A percentile compares a stretch with the other conserved stretches of the same genome.
Conservation (phyloP, 1,140 invertebrate species). For the Drosophila albomicans region DNA sequence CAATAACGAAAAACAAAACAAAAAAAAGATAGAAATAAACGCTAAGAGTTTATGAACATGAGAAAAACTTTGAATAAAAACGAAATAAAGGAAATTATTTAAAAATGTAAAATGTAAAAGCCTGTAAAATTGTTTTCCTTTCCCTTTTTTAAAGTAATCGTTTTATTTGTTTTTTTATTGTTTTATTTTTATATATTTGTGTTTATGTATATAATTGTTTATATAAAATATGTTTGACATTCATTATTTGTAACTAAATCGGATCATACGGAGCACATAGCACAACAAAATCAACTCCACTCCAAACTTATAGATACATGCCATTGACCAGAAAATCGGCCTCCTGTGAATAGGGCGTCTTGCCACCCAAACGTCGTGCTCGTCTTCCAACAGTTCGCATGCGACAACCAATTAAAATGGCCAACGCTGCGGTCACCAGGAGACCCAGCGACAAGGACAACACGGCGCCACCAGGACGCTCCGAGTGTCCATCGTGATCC, state of each 20-base stretch:
- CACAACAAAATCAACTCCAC: conserved; percentile 13
- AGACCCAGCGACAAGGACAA: conserved; percentile 91
- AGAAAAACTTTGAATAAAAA: conserved; percentile 65
- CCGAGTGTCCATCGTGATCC: conserved; percentile 88
- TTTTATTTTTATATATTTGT: conserved; percentile 58
- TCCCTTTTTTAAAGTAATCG: too few relatives aligned
- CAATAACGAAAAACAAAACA: conserved; percentile 38
- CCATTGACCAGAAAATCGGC: conserved; percentile 98
- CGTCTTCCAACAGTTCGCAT: conserved; percentile 90
- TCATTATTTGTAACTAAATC: conserved; percentile 58
- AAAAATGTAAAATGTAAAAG: conserved; percentile 16
- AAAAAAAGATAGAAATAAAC: conserved; percentile 41
- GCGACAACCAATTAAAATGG: conserved; percentile 93
- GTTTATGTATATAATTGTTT: conserved; percentile 62
- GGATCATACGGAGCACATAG: conserved; percentile 23
- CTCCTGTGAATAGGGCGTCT: conserved; percentile 95
- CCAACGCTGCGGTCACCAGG: conserved; percentile 88
- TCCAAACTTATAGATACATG: conserved; percentile 94
- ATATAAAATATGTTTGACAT: conserved; percentile 77
- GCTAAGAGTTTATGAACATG: conserved; percentile 46
- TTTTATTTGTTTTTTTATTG: conserved; percentile 22
- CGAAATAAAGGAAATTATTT: conserved; percentile 63
- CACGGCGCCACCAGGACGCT: conserved; percentile 91
- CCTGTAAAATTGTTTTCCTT: not conserved
- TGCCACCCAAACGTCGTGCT: conserved; percentile 89